Conservation (phyloP, 2,797 vertebrate genomes). For the Micropoecilia bifurca region DNA sequence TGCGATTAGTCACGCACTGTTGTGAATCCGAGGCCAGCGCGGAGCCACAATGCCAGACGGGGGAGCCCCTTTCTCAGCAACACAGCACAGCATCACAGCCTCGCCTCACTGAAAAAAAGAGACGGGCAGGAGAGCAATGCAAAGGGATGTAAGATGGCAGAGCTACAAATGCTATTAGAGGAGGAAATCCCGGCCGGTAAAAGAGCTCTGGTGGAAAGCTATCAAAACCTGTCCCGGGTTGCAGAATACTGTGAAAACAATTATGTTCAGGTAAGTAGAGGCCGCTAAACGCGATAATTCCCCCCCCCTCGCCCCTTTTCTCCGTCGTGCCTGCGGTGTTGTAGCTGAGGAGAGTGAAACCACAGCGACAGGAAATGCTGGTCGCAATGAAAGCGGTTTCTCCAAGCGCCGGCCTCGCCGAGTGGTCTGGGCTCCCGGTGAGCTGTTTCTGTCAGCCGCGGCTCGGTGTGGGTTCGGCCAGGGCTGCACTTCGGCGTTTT, state of each 20-base stretch:
- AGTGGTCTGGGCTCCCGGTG: conserved; percentile 20
- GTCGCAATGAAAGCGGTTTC: conserved; percentile 47
- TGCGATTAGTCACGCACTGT: conserved; percentile 52
- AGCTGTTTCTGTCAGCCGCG: background rate
- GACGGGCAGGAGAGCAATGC: conserved; percentile 73
- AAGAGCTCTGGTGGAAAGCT: conserved; percentile 96
- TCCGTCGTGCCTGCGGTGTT: conserved; percentile 65
- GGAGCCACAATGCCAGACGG: conserved; percentile 84
- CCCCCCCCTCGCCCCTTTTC: background rate
- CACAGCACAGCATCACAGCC: conserved; percentile 79
- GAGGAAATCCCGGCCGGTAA: conserved; percentile 98
- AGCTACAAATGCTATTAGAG: conserved; percentile 99
- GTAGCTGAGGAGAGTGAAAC: conserved; percentile 53
- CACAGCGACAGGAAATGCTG: conserved; percentile 76
- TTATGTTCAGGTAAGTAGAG: conserved; percentile 93
- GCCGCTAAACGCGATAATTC: conserved; percentile 12
- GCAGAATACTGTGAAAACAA: conserved; percentile 99
- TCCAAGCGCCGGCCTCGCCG: conserved; percentile 51
- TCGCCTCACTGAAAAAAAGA: conserved; percentile 47
- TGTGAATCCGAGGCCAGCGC: conserved; percentile 65
- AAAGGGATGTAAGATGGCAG: conserved; percentile 94
- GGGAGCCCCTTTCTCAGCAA: conserved; percentile 84
- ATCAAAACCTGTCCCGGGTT: conserved; percentile 95
- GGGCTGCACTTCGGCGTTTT: conserved; percentile 4
- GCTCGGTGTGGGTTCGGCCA: conserved; percentile 10